Conservation (phyloP, 1,140 invertebrate genomes). For the Carposina sasakii region DNA sequence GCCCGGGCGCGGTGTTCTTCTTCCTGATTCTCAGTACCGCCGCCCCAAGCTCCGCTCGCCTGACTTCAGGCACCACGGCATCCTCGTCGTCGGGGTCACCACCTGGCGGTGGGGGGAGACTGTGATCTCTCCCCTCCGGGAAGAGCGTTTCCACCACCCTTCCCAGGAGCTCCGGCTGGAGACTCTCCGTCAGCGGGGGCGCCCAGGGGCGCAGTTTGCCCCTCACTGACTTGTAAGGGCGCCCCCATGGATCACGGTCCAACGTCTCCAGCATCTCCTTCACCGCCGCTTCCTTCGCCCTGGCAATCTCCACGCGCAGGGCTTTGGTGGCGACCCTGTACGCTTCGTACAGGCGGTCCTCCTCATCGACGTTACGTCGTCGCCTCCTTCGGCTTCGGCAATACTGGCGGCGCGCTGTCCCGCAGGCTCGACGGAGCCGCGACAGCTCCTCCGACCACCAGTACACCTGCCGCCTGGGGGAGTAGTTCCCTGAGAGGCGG, state of each 20-base stretch:
- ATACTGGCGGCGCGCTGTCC: background rate
- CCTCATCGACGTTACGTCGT: background rate
- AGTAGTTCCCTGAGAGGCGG: background rate
- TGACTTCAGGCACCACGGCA: background rate
- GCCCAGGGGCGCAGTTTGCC: background rate
- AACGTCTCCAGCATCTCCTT: background rate
- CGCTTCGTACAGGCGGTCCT: background rate
- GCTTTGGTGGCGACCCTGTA: background rate
- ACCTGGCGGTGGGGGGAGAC: background rate
- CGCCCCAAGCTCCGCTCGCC: background rate
- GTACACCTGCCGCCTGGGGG: background rate
- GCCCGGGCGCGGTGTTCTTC: background rate
- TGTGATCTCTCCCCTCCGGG: background rate
- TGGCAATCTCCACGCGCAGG: background rate
- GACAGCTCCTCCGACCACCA: slow-evolving; percentile 7
- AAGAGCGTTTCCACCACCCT: background rate
- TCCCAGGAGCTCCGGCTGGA: background rate
- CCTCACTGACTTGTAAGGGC: background rate
- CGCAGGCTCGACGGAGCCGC: background rate
- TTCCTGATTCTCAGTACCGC: background rate
- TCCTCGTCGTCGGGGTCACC: background rate
- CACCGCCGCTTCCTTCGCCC: background rate
- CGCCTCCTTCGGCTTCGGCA: background rate
- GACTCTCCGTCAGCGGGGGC: background rate
- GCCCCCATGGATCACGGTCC: background rate